These are phyloP conservation scores for Chaenodraco wilsoni DNA, from an alignment of 2,797 vertebrate genomes.

Conservation along the genomic window DNA sequence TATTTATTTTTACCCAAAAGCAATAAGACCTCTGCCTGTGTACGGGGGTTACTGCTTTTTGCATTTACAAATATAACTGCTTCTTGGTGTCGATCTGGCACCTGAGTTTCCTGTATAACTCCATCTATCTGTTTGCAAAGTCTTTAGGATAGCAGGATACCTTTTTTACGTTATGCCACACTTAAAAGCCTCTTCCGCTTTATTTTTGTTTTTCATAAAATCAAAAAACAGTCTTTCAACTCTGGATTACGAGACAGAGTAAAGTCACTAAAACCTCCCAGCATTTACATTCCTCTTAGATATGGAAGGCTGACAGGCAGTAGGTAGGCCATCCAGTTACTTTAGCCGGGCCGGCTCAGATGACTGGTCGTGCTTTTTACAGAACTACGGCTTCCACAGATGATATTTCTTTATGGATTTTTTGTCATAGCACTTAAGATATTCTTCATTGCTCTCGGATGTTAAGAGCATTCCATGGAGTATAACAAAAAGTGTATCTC, in stretches of 20 bases:
- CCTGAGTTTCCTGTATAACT: background rate
- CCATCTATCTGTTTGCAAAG: slow-evolving; percentile 1
- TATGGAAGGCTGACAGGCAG: background rate
- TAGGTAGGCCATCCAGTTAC: no score
- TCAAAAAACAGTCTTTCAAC: slow-evolving; percentile 22
- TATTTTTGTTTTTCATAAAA: slow-evolving; percentile 26
- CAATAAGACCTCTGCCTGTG: slow-evolving; percentile 1
- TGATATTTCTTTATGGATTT: no score
- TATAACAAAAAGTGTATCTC: no score
- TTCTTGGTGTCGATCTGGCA: background rate
- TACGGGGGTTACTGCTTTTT: background rate
- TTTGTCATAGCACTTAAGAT: no score
- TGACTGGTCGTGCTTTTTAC: no score
- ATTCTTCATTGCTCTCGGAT: no score
- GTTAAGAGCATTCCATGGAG: no score
- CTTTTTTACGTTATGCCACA: slow-evolving; percentile 12
- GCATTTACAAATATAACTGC: background rate
- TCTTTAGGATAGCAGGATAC: background rate
- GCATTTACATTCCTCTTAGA: slow-evolving; percentile 46
- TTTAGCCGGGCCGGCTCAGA: no score
- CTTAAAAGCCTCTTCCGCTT: slow-evolving; percentile 27
- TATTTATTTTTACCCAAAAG: slow-evolving; percentile 16
- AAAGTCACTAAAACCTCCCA: slow-evolving; percentile 39
- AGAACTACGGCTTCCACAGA: no score
- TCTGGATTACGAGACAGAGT: slow-evolving; percentile 38